Percentiles rank a stretch among this genome's conserved stretches.
Conservation (phyloP, 35 echinoderm and acorn worm species). For the Acanthaster planci region DNA sequence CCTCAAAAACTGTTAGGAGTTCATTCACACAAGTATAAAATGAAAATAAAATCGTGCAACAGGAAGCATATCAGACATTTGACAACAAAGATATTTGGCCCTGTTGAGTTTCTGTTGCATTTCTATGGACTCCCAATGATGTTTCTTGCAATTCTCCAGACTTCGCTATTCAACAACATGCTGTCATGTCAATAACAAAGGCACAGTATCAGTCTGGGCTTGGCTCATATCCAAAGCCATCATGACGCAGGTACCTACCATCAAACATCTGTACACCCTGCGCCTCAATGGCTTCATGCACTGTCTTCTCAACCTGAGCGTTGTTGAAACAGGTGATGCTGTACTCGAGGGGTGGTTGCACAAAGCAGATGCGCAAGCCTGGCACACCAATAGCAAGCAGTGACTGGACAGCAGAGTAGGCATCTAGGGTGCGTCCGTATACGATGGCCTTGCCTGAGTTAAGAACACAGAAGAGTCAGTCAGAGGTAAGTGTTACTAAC, state of each 20-base stretch:
- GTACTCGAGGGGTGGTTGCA: slow-evolving; percentile 78
- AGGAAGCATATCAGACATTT: no score
- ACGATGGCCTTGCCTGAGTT: slow-evolving; percentile 83
- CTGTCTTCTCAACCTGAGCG: slow-evolving; percentile 54
- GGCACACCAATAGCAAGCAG: slow-evolving; percentile 65
- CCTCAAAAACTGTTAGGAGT: no score
- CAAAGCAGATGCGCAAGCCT: slow-evolving; percentile 65
- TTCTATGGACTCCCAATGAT: no score
- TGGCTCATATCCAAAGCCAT: no score
- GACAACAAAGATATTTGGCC: no score
- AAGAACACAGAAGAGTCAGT: neutral
- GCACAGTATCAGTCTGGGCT: no score
- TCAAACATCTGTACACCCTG: slow-evolving; percentile 59
- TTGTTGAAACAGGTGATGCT: slow-evolving; percentile 88
- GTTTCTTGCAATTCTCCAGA: no score
- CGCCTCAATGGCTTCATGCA: slow-evolving; percentile 40
- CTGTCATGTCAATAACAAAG: no score
- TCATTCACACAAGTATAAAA: no score
- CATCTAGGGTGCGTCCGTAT: slow-evolving; percentile 83
- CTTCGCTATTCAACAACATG: no score
- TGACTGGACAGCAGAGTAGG: slow-evolving; percentile 75
- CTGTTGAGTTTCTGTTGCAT: no score
- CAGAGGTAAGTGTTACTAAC: neutral
- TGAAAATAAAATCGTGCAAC: no score
- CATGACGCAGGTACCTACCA: neutral